phyloP scores from a whole-genome alignment of 1,140 invertebrate species.

The Drosophila aff. region DNA sequence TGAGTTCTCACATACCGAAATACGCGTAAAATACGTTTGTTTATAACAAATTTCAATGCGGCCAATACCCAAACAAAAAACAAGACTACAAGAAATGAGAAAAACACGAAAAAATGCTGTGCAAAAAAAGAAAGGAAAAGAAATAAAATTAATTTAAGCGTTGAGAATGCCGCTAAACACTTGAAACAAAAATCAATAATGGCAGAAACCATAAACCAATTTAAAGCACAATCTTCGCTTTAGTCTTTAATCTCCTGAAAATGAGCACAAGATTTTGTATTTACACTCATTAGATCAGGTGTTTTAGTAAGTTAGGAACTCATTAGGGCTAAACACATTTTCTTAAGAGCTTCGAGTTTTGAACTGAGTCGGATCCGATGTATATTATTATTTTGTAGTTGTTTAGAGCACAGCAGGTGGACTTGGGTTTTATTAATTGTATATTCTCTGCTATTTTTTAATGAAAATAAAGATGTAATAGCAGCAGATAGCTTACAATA shows the following conservation, averaged over 20 bases:
- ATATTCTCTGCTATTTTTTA: background rate
- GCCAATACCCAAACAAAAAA: conserved; percentile 10
- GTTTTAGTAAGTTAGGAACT: background rate
- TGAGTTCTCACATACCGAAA: conserved; percentile 15
- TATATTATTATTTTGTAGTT: background rate
- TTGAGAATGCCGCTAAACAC: conserved; percentile 1
- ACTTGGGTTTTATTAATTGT: background rate
- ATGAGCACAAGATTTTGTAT: background rate
- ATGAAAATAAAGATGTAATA: background rate
- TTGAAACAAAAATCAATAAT: conserved; percentile 8
- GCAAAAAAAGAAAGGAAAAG: background rate
- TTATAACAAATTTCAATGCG: conserved; percentile 42
- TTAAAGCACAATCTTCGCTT: conserved; percentile 5
- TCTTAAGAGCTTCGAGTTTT: background rate
- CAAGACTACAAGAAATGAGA: conserved; percentile 7
- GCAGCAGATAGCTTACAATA: background rate
- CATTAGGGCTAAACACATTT: background rate
- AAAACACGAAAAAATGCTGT: conserved; percentile 6
- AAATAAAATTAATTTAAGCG: conserved; percentile 8
- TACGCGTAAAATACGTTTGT: conserved; percentile 11
- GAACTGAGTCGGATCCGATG: background rate
- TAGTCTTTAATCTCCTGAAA: background rate
- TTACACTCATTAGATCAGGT: background rate
- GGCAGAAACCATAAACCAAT: conserved; percentile 1
- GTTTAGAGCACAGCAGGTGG: background rate